Percentiles rank a stretch among this genome's conserved stretches.
phyloP scores from a whole-genome alignment of 2,797 vertebrate species.

The Periophthalmus magnuspinnatus region DNA sequence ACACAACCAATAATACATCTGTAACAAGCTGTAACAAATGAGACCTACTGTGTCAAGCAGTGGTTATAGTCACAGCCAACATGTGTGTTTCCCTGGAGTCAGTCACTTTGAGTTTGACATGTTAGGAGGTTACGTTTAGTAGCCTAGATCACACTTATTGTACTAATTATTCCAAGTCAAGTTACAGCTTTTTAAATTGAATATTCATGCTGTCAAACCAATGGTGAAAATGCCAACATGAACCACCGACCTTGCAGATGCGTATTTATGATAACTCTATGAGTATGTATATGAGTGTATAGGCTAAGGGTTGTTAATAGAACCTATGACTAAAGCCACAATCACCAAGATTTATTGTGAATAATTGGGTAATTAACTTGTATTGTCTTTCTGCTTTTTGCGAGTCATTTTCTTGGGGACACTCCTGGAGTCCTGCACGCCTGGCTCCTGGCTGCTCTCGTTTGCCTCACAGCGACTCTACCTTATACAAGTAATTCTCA shows the following conservation, averaged over 20 bases:
- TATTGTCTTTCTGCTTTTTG: background rate
- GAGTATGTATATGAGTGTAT: too few relatives aligned
- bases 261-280: background rate
- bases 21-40: conserved; percentile 43
- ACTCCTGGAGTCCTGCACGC: background rate
- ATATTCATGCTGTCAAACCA: too few relatives aligned
- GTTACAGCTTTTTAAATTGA: too few relatives aligned
- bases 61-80: background rate
- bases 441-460: conserved; percentile 30
- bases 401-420: background rate
- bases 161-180: too few relatives aligned
- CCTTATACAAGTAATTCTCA: conserved; percentile 3
- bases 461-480: conserved; percentile 16
- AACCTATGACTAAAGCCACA: background rate
- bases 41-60: conserved; percentile 13
- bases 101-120: too few relatives aligned
- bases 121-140: background rate
- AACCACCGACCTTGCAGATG: too few relatives aligned
- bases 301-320: background rate
- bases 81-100: too few relatives aligned
- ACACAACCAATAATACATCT: conserved; percentile 38
- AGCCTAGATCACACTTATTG: background rate
- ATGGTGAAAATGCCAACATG: too few relatives aligned
- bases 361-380: background rate
- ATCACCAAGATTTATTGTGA: background rate